Percentiles rank a stretch among this genome's conserved stretches.
Evolutionary conservation across 1,140 invertebrate species (phyloP).

Genomic region (Vollenhovia emeryi): DNA sequence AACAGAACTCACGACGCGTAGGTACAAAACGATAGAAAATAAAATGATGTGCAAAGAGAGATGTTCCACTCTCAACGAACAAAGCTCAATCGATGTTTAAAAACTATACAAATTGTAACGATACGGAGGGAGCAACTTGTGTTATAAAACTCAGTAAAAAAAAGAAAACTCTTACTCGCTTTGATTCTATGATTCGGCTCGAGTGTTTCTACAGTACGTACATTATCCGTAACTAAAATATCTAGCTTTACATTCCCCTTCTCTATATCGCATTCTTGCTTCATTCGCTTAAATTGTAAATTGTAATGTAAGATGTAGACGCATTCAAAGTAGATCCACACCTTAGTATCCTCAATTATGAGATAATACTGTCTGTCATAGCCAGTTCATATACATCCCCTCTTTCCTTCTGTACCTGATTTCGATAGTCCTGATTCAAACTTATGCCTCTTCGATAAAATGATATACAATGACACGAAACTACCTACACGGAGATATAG

Average conservation of each 20-base stretch:
- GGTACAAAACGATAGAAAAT: slow-evolving; percentile 4
- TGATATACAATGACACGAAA: slow-evolving; percentile 56
- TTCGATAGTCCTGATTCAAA: slow-evolving; percentile 6
- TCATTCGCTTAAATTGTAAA: slow-evolving; percentile 13
- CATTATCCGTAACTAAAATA: slow-evolving; percentile 1
- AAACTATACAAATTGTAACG: slow-evolving; percentile 22
- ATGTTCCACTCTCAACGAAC: background rate
- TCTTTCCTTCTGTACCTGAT: slow-evolving; percentile 4
- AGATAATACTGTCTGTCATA: slow-evolving; percentile 74
- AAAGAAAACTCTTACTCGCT: slow-evolving; percentile 14
- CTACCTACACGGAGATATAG: slow-evolving; percentile 60
- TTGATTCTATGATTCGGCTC: slow-evolving; percentile 43
- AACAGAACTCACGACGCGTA: slow-evolving; percentile 16
- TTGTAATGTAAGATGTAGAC: slow-evolving; percentile 16
- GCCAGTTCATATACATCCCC: slow-evolving; percentile 41
- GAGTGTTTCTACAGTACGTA: slow-evolving; percentile 34
- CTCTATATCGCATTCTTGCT: background rate
- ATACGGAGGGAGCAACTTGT: slow-evolving; percentile 15
- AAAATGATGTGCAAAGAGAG: slow-evolving; percentile 6
- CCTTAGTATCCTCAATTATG: slow-evolving; percentile 64
- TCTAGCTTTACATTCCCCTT: background rate
- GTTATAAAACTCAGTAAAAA: slow-evolving; percentile 43
- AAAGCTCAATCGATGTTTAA: slow-evolving; percentile 5
- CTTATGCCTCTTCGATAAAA: slow-evolving; percentile 30
- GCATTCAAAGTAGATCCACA: slow-evolving; percentile 14